Percentiles rank a stretch among this genome's conserved stretches.
Conservation (phyloP, 2,113 vertebrate species). For the Paraplagusia blochii region DNA sequence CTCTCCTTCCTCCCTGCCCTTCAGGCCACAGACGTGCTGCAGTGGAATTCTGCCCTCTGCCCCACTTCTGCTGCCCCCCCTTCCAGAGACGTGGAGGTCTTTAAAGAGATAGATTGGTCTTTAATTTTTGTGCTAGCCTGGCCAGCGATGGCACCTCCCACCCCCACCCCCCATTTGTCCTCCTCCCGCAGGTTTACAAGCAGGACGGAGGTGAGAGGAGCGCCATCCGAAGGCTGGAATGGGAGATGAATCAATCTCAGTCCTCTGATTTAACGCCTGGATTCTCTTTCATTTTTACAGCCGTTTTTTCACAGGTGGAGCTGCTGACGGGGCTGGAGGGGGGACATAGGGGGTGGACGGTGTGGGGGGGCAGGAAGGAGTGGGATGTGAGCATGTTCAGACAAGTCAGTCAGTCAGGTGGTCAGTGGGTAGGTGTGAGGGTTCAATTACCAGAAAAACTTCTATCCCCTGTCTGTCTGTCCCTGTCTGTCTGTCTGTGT, state of each 20-base stretch:
- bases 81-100: slow-evolving; percentile 58
- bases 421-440: slow-evolving; percentile 18
- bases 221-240: slow-evolving; percentile 23
- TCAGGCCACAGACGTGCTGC: slow-evolving; percentile 73
- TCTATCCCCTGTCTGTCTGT: neutral
- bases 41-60: slow-evolving; percentile 80
- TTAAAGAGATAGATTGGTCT: slow-evolving; percentile 75
- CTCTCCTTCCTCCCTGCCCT: too few species aligned
- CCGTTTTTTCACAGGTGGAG: slow-evolving; percentile 48
- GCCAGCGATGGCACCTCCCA: slow-evolving; percentile 47
- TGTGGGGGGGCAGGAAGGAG: slow-evolving; percentile 36
- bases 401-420: slow-evolving; percentile 48
- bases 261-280: slow-evolving; percentile 38
- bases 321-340: slow-evolving; percentile 29
- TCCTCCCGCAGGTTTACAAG: slow-evolving; percentile 35
- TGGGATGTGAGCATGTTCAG: slow-evolving; percentile 34
- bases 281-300: slow-evolving; percentile 46
- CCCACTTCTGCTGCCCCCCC: slow-evolving; percentile 66
- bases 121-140: slow-evolving; percentile 60
- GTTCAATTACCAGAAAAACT: slow-evolving; percentile 7
- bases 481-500: slow-evolving; percentile 11
- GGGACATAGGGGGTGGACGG: slow-evolving; percentile 41
- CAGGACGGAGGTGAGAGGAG: slow-evolving; percentile 43
- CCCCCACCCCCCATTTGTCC: slow-evolving; percentile 43
- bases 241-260: slow-evolving; percentile 46